Evolutionary conservation across 1,140 invertebrate genomes (phyloP).

Genomic region (Drosophila virilis): DNA sequence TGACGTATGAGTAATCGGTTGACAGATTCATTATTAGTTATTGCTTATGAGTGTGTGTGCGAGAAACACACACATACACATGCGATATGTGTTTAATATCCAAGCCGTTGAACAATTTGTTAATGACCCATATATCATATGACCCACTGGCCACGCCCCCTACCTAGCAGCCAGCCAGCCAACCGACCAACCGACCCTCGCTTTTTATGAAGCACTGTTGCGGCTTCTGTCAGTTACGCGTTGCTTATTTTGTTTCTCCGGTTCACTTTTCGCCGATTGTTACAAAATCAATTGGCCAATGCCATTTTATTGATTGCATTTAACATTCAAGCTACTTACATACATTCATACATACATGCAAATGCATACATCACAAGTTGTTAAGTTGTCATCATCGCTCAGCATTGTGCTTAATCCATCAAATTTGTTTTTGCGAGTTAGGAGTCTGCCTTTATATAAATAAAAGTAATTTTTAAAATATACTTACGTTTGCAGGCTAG

Average conservation of each 20-base stretch:
- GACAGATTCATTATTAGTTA: constrained; percentile 55
- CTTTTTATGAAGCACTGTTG: constrained; percentile 45
- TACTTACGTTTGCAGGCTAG: neutral
- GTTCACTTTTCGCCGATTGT: constrained; percentile 28
- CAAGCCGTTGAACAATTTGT: constrained; percentile 53
- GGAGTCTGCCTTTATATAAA: neutral
- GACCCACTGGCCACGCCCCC: constrained; percentile 23
- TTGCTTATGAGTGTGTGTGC: constrained; percentile 1
- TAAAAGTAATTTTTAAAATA: too few relatives aligned
- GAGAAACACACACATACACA: constrained; percentile 8
- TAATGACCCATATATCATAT: constrained; percentile 60
- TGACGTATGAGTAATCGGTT: constrained; percentile 48
- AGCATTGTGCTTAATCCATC: constrained; percentile 31
- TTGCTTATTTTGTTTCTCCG: constrained; percentile 32
- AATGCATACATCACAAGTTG: neutral
- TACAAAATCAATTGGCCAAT: constrained; percentile 43
- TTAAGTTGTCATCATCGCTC: constrained; percentile 16
- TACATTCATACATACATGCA: neutral
- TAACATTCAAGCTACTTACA: constrained; percentile 5
- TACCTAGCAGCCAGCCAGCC: too few relatives aligned
- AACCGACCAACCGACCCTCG: neutral
- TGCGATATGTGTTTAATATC: constrained; percentile 42
- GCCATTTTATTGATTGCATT: constrained; percentile 40
- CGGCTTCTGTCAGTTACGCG: constrained; percentile 38
- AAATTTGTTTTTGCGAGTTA: constrained; percentile 1